phyloP scores from a whole-genome alignment of 2,888 invertebrate species.

The Temnothorax rugatulus region DNA sequence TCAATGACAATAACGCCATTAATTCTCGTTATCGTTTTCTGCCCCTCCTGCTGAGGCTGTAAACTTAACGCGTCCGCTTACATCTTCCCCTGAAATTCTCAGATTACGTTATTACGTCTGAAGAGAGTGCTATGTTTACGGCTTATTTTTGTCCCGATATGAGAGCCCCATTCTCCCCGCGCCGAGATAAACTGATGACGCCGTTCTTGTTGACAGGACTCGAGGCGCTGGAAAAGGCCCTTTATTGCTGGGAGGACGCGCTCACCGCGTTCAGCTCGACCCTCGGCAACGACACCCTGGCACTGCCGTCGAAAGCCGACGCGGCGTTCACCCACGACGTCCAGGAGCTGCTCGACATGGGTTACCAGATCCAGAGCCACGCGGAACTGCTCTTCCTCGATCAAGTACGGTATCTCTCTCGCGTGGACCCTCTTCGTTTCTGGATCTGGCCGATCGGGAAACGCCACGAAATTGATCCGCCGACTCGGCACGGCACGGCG shows the following conservation, averaged over 20 bases:
- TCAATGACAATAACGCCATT: constrained; percentile 6
- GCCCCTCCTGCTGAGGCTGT: not conserved
- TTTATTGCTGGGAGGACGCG: constrained; percentile 98
- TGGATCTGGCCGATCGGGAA: not conserved
- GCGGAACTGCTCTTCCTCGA: constrained; percentile 96
- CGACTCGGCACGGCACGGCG: not conserved
- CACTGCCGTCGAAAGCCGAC: constrained; percentile 94
- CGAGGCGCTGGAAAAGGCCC: constrained; percentile 96
- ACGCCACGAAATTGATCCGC: not conserved
- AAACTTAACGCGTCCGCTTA: constrained; percentile 19
- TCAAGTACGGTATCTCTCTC: constrained; percentile 84
- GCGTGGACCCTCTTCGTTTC: not conserved
- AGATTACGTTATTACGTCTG: not conserved
- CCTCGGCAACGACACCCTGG: constrained; percentile 88
- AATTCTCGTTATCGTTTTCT: not conserved
- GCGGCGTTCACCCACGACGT: constrained; percentile 92
- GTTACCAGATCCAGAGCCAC: constrained; percentile 94
- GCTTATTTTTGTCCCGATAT: not conserved
- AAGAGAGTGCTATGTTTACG: not conserved
- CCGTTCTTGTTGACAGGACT: constrained; percentile 88
- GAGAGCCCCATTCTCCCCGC: not conserved
- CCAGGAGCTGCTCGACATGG: constrained; percentile 92
- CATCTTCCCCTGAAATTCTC: not conserved
- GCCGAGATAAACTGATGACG: constrained; percentile 3
- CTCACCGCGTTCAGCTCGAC: constrained; percentile 91